phyloP scores from a whole-genome alignment of 2,888 invertebrate genomes.

The Amphipyra berbera region DNA sequence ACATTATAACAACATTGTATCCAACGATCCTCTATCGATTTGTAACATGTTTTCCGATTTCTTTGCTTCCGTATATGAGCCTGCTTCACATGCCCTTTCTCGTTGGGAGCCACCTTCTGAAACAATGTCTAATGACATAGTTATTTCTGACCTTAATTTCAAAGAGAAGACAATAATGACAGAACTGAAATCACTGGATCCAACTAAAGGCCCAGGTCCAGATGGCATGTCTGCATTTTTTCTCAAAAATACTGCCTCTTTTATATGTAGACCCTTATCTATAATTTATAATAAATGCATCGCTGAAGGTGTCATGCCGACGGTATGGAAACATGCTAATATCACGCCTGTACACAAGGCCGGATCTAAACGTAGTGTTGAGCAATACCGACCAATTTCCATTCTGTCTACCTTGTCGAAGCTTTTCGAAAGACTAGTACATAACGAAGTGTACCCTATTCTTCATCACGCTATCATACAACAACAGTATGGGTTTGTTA shows the following conservation, averaged over 20 bases:
- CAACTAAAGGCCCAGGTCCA: not conserved
- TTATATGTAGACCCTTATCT: not conserved
- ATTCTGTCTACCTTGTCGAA: too few relatives aligned
- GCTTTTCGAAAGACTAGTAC: too few relatives aligned
- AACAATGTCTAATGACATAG: not conserved
- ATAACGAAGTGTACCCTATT: not conserved
- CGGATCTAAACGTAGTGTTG: constrained; percentile 5
- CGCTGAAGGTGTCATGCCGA: not conserved
- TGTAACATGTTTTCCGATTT: constrained; percentile 7
- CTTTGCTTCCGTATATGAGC: constrained; percentile 2
- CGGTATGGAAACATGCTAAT: not conserved
- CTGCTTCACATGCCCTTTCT: not conserved
- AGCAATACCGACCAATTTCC: constrained; percentile 3
- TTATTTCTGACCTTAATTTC: not conserved
- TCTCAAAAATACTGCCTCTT: not conserved
- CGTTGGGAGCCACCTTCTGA: constrained; percentile 1
- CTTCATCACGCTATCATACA: not conserved
- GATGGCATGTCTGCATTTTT: not conserved
- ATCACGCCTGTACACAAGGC: constrained; percentile 13
- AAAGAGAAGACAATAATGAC: not conserved
- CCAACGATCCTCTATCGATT: constrained; percentile 3
- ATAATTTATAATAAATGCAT: constrained; percentile 11
- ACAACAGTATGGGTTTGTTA: constrained; percentile 10
- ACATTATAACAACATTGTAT: not conserved
- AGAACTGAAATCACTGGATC: not conserved